phyloP scores from a whole-genome alignment of 2,888 invertebrate genomes.

The Himalopsyche japonica region DNA sequence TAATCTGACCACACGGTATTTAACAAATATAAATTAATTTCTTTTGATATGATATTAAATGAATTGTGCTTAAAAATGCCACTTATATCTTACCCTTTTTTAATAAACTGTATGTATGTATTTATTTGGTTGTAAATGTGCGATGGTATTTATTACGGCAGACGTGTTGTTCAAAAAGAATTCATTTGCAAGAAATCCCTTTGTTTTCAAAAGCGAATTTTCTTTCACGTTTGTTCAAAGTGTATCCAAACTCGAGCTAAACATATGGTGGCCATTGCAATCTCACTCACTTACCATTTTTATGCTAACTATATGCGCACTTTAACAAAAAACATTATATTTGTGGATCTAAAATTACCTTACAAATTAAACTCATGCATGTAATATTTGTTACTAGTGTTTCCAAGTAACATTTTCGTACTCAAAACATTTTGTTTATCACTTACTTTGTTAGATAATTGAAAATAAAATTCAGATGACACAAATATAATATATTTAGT shows the following conservation, averaged over 20 bases:
- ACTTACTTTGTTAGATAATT: no score
- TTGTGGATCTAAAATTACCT: no score
- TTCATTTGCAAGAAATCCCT: constrained; percentile 36
- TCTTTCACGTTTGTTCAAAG: neutral
- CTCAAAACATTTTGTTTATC: no score
- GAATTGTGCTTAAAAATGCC: neutral
- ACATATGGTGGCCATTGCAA: neutral
- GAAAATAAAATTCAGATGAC: no score
- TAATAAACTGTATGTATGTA: neutral
- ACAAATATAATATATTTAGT: no score
- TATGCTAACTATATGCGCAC: neutral
- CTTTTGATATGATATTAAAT: no score
- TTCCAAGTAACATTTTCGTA: no score
- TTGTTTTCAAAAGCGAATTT: constrained; percentile 30
- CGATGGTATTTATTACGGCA: constrained; percentile 25
- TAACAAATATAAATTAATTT: no score
- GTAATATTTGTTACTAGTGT: no score
- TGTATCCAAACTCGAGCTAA: neutral
- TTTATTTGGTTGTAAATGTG: neutral
- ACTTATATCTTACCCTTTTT: neutral
- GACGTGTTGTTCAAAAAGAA: constrained; percentile 37
- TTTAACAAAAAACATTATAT: neutral
- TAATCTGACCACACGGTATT: no score
- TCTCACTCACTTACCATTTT: neutral
- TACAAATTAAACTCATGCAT: no score